These are phyloP conservation scores for Leptonema lineaticorne DNA, from an alignment of 1,140 invertebrate genomes.

Conservation along the genomic window DNA sequence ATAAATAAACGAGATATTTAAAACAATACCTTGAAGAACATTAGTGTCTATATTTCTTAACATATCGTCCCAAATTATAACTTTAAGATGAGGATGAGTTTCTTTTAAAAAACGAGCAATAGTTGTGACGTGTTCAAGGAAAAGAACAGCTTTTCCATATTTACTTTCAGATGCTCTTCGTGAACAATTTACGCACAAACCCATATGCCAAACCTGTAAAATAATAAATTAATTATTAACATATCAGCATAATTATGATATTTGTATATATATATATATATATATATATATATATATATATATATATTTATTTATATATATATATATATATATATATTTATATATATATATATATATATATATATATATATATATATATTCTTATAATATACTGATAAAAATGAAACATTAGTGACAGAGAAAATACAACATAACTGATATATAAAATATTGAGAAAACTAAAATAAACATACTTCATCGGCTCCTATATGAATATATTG, in stretches of 20 bases:
- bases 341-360: no score
- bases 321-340: no score
- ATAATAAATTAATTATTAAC: neutral
- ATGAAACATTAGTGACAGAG: neutral
- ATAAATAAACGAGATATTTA: conserved; percentile 12
- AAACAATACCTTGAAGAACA: conserved; percentile 61
- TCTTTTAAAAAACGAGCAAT: conserved; percentile 68
- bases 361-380: no score
- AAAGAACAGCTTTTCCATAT: conserved; percentile 54
- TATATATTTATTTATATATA: no score
- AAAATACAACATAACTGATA: neutral
- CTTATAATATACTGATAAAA: no score
- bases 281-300: no score
- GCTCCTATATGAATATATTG: conserved; percentile 79
- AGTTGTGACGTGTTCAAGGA: conserved; percentile 71
- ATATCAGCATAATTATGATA: neutral
- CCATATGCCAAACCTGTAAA: conserved; percentile 66
- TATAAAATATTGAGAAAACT: neutral
- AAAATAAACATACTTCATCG: conserved; percentile 71
- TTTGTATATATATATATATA: no score
- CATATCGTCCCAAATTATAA: conserved; percentile 98
- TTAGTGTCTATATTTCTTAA: conserved; percentile 71
- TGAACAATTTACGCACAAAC: conserved; percentile 73
- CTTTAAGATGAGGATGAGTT: conserved; percentile 66
- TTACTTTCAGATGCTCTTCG: conserved; percentile 56